phyloP scores from a whole-genome alignment of 1,140 invertebrate species.

The Gyrodactylus bullatarudis region DNA sequence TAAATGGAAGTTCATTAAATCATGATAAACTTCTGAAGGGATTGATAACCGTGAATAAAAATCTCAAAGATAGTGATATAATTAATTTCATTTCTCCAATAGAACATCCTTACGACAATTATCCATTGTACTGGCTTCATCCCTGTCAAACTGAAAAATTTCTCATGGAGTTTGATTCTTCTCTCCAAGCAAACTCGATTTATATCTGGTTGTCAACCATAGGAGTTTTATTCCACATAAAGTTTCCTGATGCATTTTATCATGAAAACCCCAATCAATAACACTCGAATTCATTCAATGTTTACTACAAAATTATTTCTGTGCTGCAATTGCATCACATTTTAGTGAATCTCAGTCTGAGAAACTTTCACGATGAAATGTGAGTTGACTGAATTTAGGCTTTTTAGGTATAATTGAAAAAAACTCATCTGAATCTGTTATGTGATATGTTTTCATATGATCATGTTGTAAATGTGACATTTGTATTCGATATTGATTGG shows the following conservation, averaged over 20 bases:
- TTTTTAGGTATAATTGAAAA: too few species aligned
- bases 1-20: not conserved
- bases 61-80: too few species aligned
- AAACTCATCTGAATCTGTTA: too few species aligned
- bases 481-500: too few species aligned
- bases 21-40: not conserved
- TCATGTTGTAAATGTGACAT: too few species aligned
- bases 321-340: too few species aligned
- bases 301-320: too few species aligned
- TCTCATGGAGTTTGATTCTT: not conserved
- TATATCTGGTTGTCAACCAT: not conserved
- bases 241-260: not conserved
- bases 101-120: not conserved
- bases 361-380: too few species aligned
- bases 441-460: too few species aligned
- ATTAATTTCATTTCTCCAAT: not conserved
- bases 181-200: not conserved
- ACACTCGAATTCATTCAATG: too few species aligned
- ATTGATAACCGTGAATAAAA: not conserved
- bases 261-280: not conserved
- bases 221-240: not conserved
- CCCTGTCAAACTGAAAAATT: not conserved
- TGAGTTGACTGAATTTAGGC: too few species aligned
- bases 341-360: too few species aligned
- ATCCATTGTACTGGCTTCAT: not conserved